phyloP scores from a whole-genome alignment of 2,888 invertebrate species.

The Heliconius erato region DNA sequence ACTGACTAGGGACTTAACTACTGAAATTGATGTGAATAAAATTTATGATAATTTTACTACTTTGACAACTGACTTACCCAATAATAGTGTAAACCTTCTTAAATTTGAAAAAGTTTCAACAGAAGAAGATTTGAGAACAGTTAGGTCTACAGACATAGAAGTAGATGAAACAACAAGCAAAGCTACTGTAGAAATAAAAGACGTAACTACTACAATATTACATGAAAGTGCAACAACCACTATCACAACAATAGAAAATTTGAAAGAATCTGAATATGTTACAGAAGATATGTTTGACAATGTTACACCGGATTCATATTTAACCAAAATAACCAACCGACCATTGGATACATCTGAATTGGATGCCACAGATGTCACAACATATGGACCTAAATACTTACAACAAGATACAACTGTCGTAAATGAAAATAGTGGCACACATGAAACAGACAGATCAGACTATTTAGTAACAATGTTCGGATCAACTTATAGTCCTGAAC shows the following conservation, averaged over 20 bases:
- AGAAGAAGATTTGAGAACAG: constrained; percentile 9
- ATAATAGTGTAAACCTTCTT: neutral
- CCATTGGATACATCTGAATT: neutral
- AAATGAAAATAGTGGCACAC: neutral
- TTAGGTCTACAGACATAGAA: neutral
- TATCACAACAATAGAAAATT: neutral
- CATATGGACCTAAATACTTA: neutral
- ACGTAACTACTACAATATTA: neutral
- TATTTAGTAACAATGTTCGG: neutral
- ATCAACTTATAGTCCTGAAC: neutral
- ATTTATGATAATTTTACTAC: neutral
- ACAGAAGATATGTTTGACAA: neutral
- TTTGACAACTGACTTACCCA: constrained; percentile 11
- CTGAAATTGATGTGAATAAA: neutral
- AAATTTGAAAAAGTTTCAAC: neutral
- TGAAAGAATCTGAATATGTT: neutral
- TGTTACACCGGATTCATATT: neutral
- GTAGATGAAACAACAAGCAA: neutral
- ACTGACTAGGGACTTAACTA: constrained; percentile 10
- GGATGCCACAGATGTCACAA: neutral
- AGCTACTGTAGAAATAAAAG: neutral
- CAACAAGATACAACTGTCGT: neutral
- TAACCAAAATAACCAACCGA: constrained; percentile 2
- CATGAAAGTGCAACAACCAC: neutral
- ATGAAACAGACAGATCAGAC: neutral